Evolutionary conservation across 2,113 vertebrate species (phyloP).

Genomic region (Onychostoma macrolepis): DNA sequence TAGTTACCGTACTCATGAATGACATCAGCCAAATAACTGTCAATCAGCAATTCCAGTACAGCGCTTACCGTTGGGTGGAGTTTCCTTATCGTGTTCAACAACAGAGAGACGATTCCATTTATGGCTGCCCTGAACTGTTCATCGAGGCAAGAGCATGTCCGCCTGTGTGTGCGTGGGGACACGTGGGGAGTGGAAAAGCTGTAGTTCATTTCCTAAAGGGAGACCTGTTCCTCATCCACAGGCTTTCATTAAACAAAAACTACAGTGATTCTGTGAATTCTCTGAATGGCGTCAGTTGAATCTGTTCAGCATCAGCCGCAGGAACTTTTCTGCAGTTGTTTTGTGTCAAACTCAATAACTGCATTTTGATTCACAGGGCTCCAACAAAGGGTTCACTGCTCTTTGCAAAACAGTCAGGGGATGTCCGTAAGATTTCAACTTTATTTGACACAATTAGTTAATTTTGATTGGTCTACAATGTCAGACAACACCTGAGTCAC

Average conservation of each 20-base stretch:
- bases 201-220: background rate
- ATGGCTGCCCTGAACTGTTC: slow-evolving; percentile 30
- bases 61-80: slow-evolving; percentile 12
- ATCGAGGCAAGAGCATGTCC: background rate
- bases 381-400: background rate
- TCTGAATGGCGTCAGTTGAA: background rate
- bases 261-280: slow-evolving; percentile 14
- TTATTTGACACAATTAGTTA: background rate
- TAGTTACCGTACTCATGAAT: background rate
- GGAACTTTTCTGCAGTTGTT: background rate
- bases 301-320: background rate
- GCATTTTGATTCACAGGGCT: background rate
- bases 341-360: slow-evolving; percentile 5
- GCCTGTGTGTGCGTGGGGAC: background rate
- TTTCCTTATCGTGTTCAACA: slow-evolving; percentile 13
- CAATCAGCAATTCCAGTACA: background rate
- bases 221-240: slow-evolving; percentile 2
- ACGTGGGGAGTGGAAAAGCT: slow-evolving; percentile 3
- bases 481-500: background rate
- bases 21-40: slow-evolving; percentile 31
- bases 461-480: background rate
- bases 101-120: slow-evolving; percentile 34
- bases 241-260: slow-evolving; percentile 16
- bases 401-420: background rate
- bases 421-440: background rate